Evolutionary conservation across 1,140 invertebrate species (phyloP), one percentile per base, ranked within the genome.

Genomic region (Eriocheir sinensis): DNA sequence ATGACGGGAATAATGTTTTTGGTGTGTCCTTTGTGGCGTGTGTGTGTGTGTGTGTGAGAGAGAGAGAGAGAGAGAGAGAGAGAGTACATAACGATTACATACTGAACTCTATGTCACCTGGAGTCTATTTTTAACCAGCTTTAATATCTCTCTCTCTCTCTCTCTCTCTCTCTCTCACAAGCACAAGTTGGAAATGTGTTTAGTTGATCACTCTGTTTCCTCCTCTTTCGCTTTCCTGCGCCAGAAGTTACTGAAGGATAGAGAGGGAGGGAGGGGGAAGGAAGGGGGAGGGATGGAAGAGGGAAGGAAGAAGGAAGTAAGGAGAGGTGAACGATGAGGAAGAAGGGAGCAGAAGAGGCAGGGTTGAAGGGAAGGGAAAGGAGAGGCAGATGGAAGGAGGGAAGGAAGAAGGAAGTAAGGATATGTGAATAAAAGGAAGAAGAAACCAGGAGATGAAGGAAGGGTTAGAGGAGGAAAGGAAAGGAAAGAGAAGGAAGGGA

Each of bases 21-120:
- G 60, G 44, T 48, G 15, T 48, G 44, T 48, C 4, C 15, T 4
- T 48, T 4, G 4, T 48, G 4, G 44, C 15, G 44, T 48, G 44
- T 48, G 44, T 48, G 44, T 48, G 44, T 48, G 44, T 48, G 44
- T 48, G 44, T 48, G 44, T 48, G 60, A 72, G 60, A 72, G 60
- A 72, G 60, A n/a, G 60, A 72, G 60, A 72, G 60, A 72, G 60
- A 72, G 60, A 72, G 60, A 72, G 60, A 72, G 60, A 72, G 60
- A 72, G 60, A 72, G 60, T 72, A 72, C 27, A n/a, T 21, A 72
- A 72, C n/a, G 60, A 72, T 72, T 72, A 72, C 27, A 72, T 72
- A n/a, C 27, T 72, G 27, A n/a, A 1, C 60, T n/a, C 27, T 1
- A n/a, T 72, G 60, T 72, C 60, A 72, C 21, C 60, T 72, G 8